Evolutionary conservation across 2,888 invertebrate genomes (phyloP).

Genomic region (Eretmocerus hayati): DNA sequence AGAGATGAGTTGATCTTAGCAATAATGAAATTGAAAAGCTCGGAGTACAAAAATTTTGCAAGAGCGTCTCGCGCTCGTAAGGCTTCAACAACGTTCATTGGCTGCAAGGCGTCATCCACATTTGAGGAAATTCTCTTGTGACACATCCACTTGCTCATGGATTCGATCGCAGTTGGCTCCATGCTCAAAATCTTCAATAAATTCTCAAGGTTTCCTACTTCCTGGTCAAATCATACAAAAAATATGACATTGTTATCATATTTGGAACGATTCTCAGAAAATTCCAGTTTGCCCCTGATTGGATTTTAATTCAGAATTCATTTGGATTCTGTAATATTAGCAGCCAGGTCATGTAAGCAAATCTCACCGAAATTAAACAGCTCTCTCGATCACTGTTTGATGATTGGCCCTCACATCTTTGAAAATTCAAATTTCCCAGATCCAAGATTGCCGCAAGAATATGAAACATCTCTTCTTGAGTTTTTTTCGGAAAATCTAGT

Average conservation of each 20-base stretch:
- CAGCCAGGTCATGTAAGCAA: not conserved
- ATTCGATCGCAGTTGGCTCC: slow-evolving; percentile 51
- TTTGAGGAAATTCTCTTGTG: slow-evolving; percentile 84
- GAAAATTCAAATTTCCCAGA: slow-evolving; percentile 74
- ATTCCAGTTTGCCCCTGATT: too few species aligned
- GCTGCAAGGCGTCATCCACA: slow-evolving; percentile 81
- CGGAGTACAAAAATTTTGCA: slow-evolving; percentile 90
- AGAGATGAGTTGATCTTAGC: slow-evolving; percentile 80
- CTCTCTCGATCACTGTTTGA: slow-evolving; percentile 26
- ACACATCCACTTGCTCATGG: slow-evolving; percentile 81
- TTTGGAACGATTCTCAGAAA: too few species aligned
- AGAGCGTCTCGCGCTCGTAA: slow-evolving; percentile 81
- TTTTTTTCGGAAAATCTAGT: slow-evolving; percentile 65
- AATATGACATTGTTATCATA: too few species aligned
- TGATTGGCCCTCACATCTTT: slow-evolving; percentile 50
- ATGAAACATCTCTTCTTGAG: slow-evolving; percentile 74
- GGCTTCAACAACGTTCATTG: slow-evolving; percentile 71
- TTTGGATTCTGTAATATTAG: too few species aligned
- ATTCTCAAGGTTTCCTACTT: slow-evolving; percentile 35
- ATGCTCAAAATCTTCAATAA: slow-evolving; percentile 71
- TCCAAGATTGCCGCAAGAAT: slow-evolving; percentile 85
- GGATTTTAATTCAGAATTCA: too few species aligned
- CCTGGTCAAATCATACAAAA: too few species aligned
- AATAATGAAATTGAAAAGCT: slow-evolving; percentile 91
- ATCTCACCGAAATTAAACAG: not conserved